Base-by-base conservation (phyloP, 2,797 vertebrate species). In the Mormyrus proboscirostris region DNA sequence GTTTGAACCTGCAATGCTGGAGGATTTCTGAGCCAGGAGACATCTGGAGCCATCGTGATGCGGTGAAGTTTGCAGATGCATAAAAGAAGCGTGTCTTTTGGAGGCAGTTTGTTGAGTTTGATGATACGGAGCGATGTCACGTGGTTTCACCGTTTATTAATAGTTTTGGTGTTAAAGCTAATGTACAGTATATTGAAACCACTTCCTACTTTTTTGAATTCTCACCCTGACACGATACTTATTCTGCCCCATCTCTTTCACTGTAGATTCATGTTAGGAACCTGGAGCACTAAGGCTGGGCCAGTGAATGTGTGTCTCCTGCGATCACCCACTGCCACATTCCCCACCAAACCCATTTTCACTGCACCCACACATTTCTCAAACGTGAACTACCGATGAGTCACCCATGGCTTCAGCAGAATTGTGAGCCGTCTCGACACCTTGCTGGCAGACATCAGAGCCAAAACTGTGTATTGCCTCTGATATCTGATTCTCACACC, bases 181-280 rank as follows among this genome's bases (percentile, higher is more conserved):
- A 29, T 53, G 65, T 88, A 88, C 85, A 87, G 65, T 88, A 73
- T 5, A 69, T 51, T 53, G 49, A 92, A 93, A 92, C 93, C 92
- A 92, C 92, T 93, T 92, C 92, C 92, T 92, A 89, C 84, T 88
- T 88, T 82, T 49, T 47, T 47, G 7, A 88, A 91, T 89, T 90
- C 69, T 89, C 89, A 49, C 86, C 53, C 16, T 29, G 1, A 4
- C 7, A 33, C 57, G 3, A 62, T 25, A 47, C 25, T 59, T 62
- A 49, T 73, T 16, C 1, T 4, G 0, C 59, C 55, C 33, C 9
- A 2, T 88, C n/a, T 69, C 16, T 22, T 5, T 93, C 51, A 89
- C 91, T 92, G 33, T 91, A 51, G 83, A 76, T 29, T 86, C 49
- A 86, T 19, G 79, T 69, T 29, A 76, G 53, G 29, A 9, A n/a